Evolutionary conservation across 2,113 vertebrate species (phyloP), one percentile per base, ranked within the genome.

Genomic region (Serilophus lunatus): DNA sequence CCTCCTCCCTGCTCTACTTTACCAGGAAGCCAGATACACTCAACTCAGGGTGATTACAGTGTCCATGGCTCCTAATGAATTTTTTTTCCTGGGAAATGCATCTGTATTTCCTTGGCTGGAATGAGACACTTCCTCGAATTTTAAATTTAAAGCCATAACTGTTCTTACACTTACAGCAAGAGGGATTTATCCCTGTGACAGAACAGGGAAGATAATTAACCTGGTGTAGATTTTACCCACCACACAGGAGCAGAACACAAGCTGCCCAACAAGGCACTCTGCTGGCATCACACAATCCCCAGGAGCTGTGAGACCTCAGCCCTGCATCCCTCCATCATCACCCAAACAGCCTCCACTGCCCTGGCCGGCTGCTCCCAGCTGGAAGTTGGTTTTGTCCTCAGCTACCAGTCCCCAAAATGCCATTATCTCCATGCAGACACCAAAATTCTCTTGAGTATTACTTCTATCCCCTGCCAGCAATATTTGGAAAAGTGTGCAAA

Each of bases 301-400:
- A 59, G 17, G 51, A 40, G 72, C 47, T 63, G 79, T 8, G 8
- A 65, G 63, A 64, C 24, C 71, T 45, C 10, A 23, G 24, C 17
- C 69, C 65, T 3, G 7, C 28, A 76, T 50, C 80, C 45, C 54
- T 92, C 54, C 75, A 64, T 12, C 61, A 12, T 5, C 45, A 35
- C 11, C 38, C 66, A 35, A 42, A 42, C 2, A 68, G 57, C 38
- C 36, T 47, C 44, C 6, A 4, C 87, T 69, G 33, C 38, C 71
- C 64, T 26, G 33, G 77, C 88, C 7, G 3, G 76, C 31, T 3
- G 2, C 50, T 79, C 65, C 61, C 61, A 92, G 66, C 90, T 96
- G 92, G 83, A 92, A 56, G 50, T 68, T 70, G 72, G 56, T 70
- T 96, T 91, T 80, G 87, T 91, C 74, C 86, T 92, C 60, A 60